phyloP scores from a whole-genome alignment of 2,797 vertebrate genomes.

The Pogoniulus pusillus region DNA sequence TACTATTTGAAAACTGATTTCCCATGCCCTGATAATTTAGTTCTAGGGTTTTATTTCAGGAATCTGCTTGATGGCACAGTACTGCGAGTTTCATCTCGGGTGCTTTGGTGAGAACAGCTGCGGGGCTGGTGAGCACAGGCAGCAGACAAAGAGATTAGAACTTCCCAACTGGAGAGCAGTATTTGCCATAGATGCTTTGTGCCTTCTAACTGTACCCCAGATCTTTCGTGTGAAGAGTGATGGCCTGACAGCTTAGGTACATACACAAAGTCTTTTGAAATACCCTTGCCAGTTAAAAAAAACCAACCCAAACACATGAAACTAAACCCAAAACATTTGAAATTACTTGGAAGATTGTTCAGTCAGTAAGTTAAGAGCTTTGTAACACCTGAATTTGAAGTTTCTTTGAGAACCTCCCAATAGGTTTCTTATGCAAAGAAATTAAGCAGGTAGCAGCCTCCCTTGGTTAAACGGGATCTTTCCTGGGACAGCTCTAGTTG shows the following conservation, averaged over 20 bases:
- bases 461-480: background rate
- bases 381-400: no score
- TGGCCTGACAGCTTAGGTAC: background rate
- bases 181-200: background rate
- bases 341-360: background rate
- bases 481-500: background rate
- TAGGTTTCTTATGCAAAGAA: no score
- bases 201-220: background rate
- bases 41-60: background rate
- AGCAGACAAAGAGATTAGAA: background rate
- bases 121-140: background rate
- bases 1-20: background rate
- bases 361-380: background rate
- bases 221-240: background rate
- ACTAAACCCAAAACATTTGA: background rate
- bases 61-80: background rate
- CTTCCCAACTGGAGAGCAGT: background rate
- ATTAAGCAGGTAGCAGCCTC: background rate
- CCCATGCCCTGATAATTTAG: background rate
- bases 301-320: background rate
- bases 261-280: background rate
- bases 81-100: fast-evolving
- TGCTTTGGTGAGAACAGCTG: background rate
- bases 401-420: no score
- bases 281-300: background rate